A percentile compares a stretch with the other conserved stretches of the same genome.
These are phyloP conservation scores for Chaenocephalus aceratus DNA, from an alignment of 2,113 vertebrate genomes.

Conservation along the genomic window DNA sequence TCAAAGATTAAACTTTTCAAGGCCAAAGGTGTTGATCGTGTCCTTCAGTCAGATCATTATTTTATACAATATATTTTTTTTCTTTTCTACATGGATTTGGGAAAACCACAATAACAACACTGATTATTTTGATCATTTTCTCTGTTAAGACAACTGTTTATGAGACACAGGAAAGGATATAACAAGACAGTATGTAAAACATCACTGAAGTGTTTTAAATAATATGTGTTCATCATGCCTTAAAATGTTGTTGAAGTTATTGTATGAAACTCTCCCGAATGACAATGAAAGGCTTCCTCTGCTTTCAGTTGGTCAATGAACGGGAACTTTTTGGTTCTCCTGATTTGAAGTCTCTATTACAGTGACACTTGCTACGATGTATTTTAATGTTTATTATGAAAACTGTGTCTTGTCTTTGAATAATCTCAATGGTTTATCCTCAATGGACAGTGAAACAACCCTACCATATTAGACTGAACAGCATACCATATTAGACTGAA, in stretches of 20 bases:
- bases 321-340: background rate
- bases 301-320: background rate
- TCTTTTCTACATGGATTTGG: background rate
- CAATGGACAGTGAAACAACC: background rate
- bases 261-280: background rate
- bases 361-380: no score
- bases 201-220: background rate
- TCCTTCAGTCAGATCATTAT: background rate
- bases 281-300: background rate
- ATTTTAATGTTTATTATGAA: no score
- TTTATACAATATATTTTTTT: background rate
- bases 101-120: background rate
- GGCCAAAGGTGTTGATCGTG: background rate
- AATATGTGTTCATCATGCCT: constrained; percentile 7
- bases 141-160: background rate
- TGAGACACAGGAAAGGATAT: background rate
- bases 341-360: background rate
- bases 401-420: background rate
- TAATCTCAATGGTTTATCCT: background rate
- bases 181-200: background rate
- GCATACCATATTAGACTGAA: background rate
- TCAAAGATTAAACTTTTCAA: background rate
- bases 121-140: background rate
- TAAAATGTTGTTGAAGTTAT: constrained; percentile 11
- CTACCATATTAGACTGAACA: background rate